Conservation (phyloP, 2,888 invertebrate species). For the Busseola fusca region DNA sequence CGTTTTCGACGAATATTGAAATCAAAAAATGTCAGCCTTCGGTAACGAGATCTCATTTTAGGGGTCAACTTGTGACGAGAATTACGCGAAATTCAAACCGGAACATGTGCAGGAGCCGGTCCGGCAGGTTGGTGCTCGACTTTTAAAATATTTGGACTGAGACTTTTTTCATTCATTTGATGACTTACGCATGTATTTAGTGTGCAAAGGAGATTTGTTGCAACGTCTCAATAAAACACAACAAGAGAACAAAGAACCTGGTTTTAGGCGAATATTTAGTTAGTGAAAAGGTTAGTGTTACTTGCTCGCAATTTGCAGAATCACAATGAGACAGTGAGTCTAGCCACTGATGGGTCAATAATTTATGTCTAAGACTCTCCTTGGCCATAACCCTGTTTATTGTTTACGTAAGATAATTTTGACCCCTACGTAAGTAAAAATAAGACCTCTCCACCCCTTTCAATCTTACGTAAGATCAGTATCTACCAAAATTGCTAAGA, state of each 20-base stretch:
- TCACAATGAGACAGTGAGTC: neutral
- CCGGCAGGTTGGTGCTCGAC: conserved; percentile 63
- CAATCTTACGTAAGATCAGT: too few relatives aligned
- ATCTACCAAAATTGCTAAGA: too few relatives aligned
- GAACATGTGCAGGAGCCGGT: conserved; percentile 62
- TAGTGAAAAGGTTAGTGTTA: too few relatives aligned
- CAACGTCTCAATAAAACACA: conserved; percentile 41
- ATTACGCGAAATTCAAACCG: conserved; percentile 72
- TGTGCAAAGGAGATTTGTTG: conserved; percentile 38
- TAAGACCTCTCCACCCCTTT: too few relatives aligned
- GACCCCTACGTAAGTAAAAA: too few relatives aligned
- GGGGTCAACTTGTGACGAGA: conserved; percentile 71
- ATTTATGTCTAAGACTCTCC: neutral
- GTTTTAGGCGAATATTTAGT: conserved; percentile 1
- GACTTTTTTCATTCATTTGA: conserved; percentile 66
- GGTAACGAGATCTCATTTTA: conserved; percentile 62
- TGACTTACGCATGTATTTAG: conserved; percentile 63
- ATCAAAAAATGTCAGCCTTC: conserved; percentile 60
- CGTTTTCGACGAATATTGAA: conserved; percentile 57
- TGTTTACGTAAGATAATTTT: too few relatives aligned
- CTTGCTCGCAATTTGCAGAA: neutral
- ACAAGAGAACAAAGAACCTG: neutral
- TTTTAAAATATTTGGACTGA: conserved; percentile 60
- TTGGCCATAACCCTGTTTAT: neutral
- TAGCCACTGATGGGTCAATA: neutral